These are phyloP conservation scores for Adelphocoris suturalis DNA, from an alignment of 2,888 invertebrate genomes.

Conservation along the genomic window DNA sequence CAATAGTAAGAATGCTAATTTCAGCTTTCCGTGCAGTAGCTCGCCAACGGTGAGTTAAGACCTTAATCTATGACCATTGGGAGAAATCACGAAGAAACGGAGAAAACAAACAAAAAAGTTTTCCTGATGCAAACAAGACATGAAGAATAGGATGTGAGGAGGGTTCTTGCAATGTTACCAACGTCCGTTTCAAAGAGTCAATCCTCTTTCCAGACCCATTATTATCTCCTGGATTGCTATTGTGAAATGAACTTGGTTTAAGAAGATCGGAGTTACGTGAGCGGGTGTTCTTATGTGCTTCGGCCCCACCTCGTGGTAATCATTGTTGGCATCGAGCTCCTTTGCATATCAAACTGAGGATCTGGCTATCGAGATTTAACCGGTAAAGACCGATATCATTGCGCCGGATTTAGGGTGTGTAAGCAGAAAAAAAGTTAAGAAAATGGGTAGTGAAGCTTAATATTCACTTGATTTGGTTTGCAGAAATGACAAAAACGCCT, in stretches of 20 bases:
- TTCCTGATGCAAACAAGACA: too few relatives aligned
- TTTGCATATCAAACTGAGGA: not conserved
- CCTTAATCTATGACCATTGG: too few relatives aligned
- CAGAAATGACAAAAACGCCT: too few relatives aligned
- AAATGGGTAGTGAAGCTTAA: too few relatives aligned
- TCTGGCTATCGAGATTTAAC: not conserved
- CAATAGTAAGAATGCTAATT: too few relatives aligned
- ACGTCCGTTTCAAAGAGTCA: not conserved
- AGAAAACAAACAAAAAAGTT: too few relatives aligned
- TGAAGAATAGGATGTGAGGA: too few relatives aligned
- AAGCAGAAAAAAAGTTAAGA: too few relatives aligned
- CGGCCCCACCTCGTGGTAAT: not conserved
- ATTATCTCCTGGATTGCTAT: conserved; percentile 9
- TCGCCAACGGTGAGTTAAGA: too few relatives aligned
- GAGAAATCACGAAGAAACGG: too few relatives aligned
- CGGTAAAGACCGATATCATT: not conserved
- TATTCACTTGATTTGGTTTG: too few relatives aligned
- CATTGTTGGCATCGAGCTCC: conserved; percentile 1
- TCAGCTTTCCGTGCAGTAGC: too few relatives aligned
- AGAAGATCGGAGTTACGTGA: conserved; percentile 28
- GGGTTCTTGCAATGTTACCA: not conserved
- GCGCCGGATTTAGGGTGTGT: not conserved
- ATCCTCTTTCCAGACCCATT: not conserved
- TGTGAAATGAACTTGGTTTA: conserved; percentile 27
- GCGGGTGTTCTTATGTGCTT: not conserved